Percentiles rank a stretch among this genome's conserved stretches.
Conservation (phyloP, 2,113 vertebrate species). For the Lepus timidus region DNA sequence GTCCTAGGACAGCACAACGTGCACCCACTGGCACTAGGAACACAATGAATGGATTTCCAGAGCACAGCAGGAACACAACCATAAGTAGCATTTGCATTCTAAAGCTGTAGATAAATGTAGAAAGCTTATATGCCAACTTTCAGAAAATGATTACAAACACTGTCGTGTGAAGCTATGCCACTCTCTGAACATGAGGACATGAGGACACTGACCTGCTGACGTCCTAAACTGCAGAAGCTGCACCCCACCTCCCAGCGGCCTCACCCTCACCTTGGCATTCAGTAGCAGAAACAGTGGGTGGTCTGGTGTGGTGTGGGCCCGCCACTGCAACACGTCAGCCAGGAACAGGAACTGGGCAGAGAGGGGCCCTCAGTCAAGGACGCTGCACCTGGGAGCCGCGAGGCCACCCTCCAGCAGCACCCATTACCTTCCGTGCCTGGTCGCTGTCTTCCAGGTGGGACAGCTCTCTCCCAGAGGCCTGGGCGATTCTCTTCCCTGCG, state of each 20-base stretch:
- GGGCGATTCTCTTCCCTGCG: slow-evolving; percentile 97
- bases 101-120: not conserved
- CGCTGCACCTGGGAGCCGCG: fast-evolving
- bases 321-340: slow-evolving; percentile 97
- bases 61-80: not conserved
- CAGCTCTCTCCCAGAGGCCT: slow-evolving; percentile 96
- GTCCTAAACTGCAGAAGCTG: not conserved
- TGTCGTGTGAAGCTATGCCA: not conserved
- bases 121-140: not conserved
- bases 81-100: not conserved
- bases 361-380: not conserved
- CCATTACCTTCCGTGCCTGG: slow-evolving; percentile 93
- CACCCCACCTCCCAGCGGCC: fast-evolving
- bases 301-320: slow-evolving; percentile 96
- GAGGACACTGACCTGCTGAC: not conserved
- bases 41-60: not conserved
- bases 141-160: not conserved
- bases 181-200: too few relatives aligned
- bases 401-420: not conserved
- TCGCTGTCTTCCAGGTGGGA: slow-evolving; percentile 96
- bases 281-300: slow-evolving; percentile 95
- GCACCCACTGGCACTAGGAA: not conserved
- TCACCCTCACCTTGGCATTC: slow-evolving; percentile 93
- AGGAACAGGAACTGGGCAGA: slow-evolving; percentile 94
- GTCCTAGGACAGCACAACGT: not conserved